Base-by-base conservation (phyloP, 2,113 vertebrate genomes). In the Tonatia bakeri region DNA sequence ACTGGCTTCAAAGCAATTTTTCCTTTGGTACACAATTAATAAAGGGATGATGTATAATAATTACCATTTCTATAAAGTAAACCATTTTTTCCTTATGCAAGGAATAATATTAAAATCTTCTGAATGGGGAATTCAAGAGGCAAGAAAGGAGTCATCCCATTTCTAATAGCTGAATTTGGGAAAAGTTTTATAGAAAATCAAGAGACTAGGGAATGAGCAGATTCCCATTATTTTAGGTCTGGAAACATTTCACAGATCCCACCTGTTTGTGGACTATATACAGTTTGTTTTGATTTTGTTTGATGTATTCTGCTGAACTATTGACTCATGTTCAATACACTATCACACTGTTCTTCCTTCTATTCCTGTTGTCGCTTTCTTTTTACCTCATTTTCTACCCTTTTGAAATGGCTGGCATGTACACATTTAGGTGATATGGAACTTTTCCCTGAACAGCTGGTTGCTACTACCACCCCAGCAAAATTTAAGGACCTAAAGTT, bases 101-200 rank as follows among this genome's bases (percentile, higher is more conserved):
- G 47, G 40, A 64, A 38, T 61, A 10, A 20, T 70, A 47, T 59
- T 50, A 79, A 94, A 83, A 40, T 77, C 38, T 87, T 84, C 50
- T 79, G 38, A 73, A n/a, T 67, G 61, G 24, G 24, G 16, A 10
- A 52, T 65, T 93, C 26, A 72, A 65, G 75, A 79, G 47, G n/a
- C 47, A 86, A 97, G 40, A 94, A 96, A 70, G 24, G n/a, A 96
- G 5, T 73, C 59, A 59, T 61, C 16, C 10, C 16, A 54, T 91
- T 31, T 95, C n/a, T 70, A 54, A 87, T 47, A 80, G 40, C 7
- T 94, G 61, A 82, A 67, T 8, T 54, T 77, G 84, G 91, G n/a
- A 87, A 81, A 97, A 67, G 3, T 50, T 67, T 83, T 45, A 87
- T 36, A 81, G 82, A 70, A 64, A 94, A 47, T 75, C 65, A 84